Evolutionary conservation across 2,113 vertebrate species (phyloP), one percentile per base, ranked within the genome.

Genomic region (Papio anubis): DNA sequence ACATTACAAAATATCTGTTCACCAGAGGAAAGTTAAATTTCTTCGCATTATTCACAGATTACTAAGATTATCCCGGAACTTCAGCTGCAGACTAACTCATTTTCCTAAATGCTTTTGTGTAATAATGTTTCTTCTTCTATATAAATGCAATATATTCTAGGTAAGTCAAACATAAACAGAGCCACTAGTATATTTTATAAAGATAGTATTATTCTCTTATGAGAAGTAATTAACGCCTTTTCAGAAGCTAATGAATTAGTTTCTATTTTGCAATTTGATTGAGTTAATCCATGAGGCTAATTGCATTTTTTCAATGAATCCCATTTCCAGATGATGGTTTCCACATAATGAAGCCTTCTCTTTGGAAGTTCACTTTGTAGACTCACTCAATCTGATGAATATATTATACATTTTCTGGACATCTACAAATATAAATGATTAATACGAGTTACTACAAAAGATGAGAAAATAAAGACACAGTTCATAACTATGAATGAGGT

Each of bases 71-170:
- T 48, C 23, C 32, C 40, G 30, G n/a, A 93, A 90, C 16, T n/a
- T 93, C 93, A 55, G 70, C 40, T 97, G 72, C 48, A 80, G 18
- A 16, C 48, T 95, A 88, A 90, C 38, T 16, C 40, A 85, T 57
- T 45, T 97, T 90, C 27, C 25, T 66, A 48, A 90, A 85, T 21
- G 40, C 14, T 25, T 95, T 85, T 72, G 25, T 55, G 17, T 21
- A 68, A 84, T 75, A 64, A 23, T 32, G 35, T 73, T 84, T 88
- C 27, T 72, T 48, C 55, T 73, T 89, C 84, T 73, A 80, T 68
- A 10, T 90, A 93, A 93, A 97, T 80, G 83, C 16, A 83, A 21
- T 52, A 84, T 88, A 64, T 85, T 80, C 52, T 90, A 89, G 21
- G 30, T 84, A 79, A 48, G 30, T 73, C 55, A 86, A 50, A 55